These are phyloP conservation scores for Eurytemora carolleeae DNA, from an alignment of 1,140 invertebrate species.

Conservation along the genomic window DNA sequence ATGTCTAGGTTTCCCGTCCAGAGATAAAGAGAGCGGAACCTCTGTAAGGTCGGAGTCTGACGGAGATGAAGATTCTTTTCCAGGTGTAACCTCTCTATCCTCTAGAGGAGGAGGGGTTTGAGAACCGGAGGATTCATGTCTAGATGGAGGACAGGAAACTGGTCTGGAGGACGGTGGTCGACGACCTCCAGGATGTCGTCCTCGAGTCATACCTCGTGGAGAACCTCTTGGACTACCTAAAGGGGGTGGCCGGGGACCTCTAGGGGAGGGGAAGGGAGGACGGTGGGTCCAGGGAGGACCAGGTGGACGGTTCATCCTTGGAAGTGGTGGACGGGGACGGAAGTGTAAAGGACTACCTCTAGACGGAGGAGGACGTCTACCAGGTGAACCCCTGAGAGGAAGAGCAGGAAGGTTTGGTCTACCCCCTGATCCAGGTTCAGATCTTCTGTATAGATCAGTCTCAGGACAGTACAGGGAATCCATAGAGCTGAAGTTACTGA, in stretches of 20 bases:
- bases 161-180: background rate
- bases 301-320: background rate
- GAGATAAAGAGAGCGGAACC: background rate
- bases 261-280: background rate
- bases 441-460: background rate
- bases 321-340: background rate
- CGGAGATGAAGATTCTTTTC: background rate
- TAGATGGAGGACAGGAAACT: background rate
- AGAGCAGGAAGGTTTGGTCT: background rate
- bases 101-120: no score
- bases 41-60: background rate
- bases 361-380: background rate
- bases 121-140: no score
- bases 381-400: background rate
- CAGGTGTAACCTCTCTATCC: background rate
- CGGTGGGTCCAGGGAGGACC: background rate
- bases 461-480: background rate
- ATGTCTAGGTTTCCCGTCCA: background rate
- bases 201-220: background rate
- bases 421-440: background rate
- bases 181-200: background rate
- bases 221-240: background rate
- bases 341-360: background rate
- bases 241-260: background rate
- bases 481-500: background rate